These are phyloP conservation scores for Rhagium mordax DNA, from an alignment of 2,888 invertebrate genomes.

Conservation along the genomic window DNA sequence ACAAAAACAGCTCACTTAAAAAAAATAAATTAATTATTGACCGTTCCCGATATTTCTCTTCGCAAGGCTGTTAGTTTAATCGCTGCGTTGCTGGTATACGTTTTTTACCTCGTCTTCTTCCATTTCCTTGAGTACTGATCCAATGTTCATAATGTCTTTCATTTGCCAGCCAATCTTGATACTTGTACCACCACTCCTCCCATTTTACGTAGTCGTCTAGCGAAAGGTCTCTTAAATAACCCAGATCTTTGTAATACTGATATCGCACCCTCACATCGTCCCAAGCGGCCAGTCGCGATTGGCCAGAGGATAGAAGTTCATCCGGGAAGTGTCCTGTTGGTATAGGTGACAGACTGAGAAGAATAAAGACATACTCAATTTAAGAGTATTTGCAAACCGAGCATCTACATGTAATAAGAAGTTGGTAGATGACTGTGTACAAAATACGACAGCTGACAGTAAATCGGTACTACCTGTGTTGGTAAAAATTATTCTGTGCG, in stretches of 20 bases:
- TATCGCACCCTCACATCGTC: conserved; percentile 91
- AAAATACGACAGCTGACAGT: no score
- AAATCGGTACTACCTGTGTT: no score
- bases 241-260: conserved; percentile 91
- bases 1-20: conserved; percentile 29
- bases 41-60: neutral
- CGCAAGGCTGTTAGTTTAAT: conserved; percentile 61
- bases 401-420: no score
- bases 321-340: conserved; percentile 86
- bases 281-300: conserved; percentile 83
- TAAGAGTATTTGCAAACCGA: no score
- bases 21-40: conserved; percentile 4
- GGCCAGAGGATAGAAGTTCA: conserved; percentile 81
- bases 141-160: conserved; percentile 84
- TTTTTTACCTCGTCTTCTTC: conserved; percentile 53
- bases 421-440: no score
- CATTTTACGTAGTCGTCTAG: conserved; percentile 91
- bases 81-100: conserved; percentile 67
- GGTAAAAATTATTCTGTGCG: no score
- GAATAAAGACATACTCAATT: neutral
- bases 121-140: conserved; percentile 71
- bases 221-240: conserved; percentile 84
- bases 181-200: conserved; percentile 97
- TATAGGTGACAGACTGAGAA: conserved; percentile 75
- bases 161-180: conserved; percentile 92